Base-by-base conservation (phyloP, 2,113 vertebrate genomes). In the Aspidoscelis tigris region DNA sequence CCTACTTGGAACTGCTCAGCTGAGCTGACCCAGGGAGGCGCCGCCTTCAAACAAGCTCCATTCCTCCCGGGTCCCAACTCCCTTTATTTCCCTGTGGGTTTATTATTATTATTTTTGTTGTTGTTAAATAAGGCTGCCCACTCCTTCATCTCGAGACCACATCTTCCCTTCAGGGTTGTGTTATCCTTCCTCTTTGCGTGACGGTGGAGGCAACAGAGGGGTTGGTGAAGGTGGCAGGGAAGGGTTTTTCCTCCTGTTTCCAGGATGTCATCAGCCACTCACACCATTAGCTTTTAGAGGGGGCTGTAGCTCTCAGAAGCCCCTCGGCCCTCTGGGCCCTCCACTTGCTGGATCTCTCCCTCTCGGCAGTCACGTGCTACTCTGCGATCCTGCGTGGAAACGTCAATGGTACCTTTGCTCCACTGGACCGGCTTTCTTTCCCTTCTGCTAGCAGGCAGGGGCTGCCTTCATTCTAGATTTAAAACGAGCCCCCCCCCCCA, bases 1-100 rank as follows among this genome's bases (percentile, higher is more conserved):
- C 98, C 78, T 99, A 99, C 95, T 93, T 99, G 96, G 98, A 99
- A 95, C 97, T 99, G 81, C 96, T 99, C 84, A 99, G 97, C 93
- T 99, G 97, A 96, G 95, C 14, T 3, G 71, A 47, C 83, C 58
- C 70, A 58, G 44, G 71, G 77, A 83, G 81, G 87, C 85, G 11
- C 43, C 85, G 11, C 43, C 90, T 88, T 53, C 88, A 78, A 89
- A 91, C 89, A 87, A 93, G 90, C 84, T 3, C 71, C 85, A 7
- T 5, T 55, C 88, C 89, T 87, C 92, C 74, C 87, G 78, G 82
- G 82, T 84, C 74, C 89, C 85, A 88, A 90, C 93, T 50, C 47
- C 47, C 8, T 61, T 16, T 16, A 4, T 16, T 61, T 61, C 18
- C 58, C 18, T 61, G 33, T 33, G 33, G 33, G 33, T 33, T 33